Percentiles rank a stretch among this genome's conserved stretches.
Evolutionary conservation across 2,797 vertebrate genomes (phyloP).

Genomic region (Rhinatrema bivittatum): DNA sequence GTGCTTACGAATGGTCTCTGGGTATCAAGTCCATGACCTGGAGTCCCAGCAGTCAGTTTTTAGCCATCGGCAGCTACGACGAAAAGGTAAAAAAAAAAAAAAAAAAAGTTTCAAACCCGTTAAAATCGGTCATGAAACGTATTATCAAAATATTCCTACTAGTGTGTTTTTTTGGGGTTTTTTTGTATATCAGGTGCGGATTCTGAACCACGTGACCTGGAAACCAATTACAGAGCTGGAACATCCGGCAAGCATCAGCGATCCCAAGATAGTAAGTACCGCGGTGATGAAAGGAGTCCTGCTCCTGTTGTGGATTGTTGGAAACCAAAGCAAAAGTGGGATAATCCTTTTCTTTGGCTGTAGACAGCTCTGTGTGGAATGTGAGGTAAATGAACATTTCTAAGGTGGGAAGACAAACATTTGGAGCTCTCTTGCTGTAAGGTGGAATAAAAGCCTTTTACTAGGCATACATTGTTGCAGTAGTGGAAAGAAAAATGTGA

Average conservation of each 20-base stretch:
- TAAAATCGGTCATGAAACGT: background rate
- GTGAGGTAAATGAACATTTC: no score
- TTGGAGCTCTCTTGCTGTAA: no score
- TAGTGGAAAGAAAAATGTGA: no score
- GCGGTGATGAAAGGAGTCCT: background rate
- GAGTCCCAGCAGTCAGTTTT: constrained; percentile 94
- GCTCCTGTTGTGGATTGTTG: no score
- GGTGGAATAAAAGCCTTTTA: no score
- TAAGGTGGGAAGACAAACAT: no score
- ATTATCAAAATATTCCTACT: background rate
- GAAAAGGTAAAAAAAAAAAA: constrained; percentile 90
- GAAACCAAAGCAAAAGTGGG: no score
- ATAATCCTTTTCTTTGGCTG: no score
- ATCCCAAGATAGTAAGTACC: constrained; percentile 68
- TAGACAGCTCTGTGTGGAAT: no score
- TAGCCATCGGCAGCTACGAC: constrained; percentile 91
- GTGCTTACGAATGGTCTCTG: constrained; percentile 88
- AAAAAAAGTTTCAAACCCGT: background rate
- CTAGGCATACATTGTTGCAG: no score
- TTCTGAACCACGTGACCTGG: constrained; percentile 94
- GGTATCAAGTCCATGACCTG: constrained; percentile 82
- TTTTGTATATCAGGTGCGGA: constrained; percentile 78
- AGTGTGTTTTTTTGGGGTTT: background rate
- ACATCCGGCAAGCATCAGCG: constrained; percentile 64
- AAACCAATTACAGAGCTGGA: constrained; percentile 79